Conservation (phyloP, 2,113 vertebrate genomes). For the Pygoscelis antarcticus region DNA sequence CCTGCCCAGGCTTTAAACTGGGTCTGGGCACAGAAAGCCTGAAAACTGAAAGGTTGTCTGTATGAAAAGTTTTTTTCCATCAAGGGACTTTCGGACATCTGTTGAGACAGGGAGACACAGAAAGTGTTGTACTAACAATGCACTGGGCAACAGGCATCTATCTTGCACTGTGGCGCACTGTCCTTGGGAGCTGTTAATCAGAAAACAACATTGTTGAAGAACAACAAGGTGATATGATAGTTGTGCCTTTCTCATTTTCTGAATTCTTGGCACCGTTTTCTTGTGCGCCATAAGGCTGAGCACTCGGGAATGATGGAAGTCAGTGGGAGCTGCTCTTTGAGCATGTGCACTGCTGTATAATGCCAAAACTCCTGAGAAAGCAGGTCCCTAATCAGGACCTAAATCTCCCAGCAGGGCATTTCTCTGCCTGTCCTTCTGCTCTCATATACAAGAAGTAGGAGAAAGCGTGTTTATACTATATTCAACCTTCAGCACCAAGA, state of each 20-base stretch:
- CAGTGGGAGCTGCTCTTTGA: neutral
- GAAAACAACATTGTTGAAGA: neutral
- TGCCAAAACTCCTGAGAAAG: neutral
- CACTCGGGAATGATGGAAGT: neutral
- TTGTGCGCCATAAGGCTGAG: neutral
- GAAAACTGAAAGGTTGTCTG: neutral
- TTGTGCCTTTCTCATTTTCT: neutral
- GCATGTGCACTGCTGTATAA: no score
- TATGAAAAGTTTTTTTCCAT: neutral
- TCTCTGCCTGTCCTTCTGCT: neutral
- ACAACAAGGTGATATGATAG: neutral
- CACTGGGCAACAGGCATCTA: neutral
- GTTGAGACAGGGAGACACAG: neutral
- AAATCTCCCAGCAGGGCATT: neutral
- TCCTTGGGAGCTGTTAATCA: neutral
- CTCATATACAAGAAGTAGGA: neutral
- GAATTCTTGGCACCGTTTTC: neutral
- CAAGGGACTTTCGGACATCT: neutral
- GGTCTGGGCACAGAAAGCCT: neutral
- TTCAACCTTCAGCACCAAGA: neutral
- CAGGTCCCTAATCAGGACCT: neutral
- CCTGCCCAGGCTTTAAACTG: neutral
- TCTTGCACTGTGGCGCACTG: fast-evolving
- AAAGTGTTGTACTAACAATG: neutral
- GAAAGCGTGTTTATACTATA: neutral